Evolutionary conservation across 2,888 invertebrate species (phyloP), one percentile per base, ranked within the genome.

Genomic region (Lochmaea crataegi): DNA sequence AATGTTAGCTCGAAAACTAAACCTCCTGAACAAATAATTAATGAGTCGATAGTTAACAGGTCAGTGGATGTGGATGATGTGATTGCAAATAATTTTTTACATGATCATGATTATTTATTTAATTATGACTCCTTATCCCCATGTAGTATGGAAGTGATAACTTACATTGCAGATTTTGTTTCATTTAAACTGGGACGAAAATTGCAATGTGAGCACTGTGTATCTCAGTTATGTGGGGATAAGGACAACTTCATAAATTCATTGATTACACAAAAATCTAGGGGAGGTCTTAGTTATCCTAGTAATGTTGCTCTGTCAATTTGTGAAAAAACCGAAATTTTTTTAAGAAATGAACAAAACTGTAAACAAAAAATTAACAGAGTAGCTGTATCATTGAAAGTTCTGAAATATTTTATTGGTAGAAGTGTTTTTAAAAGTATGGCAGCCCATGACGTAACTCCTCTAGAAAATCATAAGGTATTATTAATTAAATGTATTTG

Each of bases 21-120:
- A 70, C 63, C 70, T 60, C 72, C 72, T 14, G 71, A 73, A 71
- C 65, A 73, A 48, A 71, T 76, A 32, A 74, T 76, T 48, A 73
- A 74, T 66, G 61, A 72, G 45, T 65, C 73, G 2, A 32, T 70
- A 60, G 18, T 53, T 32, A 70, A 70, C 65, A 64, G 69, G 14
- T 65, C 41, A 32, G 69, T 51, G 16, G 48, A 63, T 41, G 72
- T 58, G 10, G 60, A 70, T 32, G 70, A 70, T 48, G 22, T 51
- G 0, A 53, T 65, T 42, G n/a, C 53, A 48, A 66, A 53, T 51
- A 69, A 63, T 65, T 42, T 69, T 26, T 18, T 68, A 64, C 18
- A 64, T 57, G 64, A 72, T 41, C 61, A 73, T 22, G 26, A 9
- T 5, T 56, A 65, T 60, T 26, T 57, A 42, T 66, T 70, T n/a